These are phyloP conservation scores for Thymallus thymallus DNA, from an alignment of 2,113 vertebrate genomes.

Conservation along the genomic window DNA sequence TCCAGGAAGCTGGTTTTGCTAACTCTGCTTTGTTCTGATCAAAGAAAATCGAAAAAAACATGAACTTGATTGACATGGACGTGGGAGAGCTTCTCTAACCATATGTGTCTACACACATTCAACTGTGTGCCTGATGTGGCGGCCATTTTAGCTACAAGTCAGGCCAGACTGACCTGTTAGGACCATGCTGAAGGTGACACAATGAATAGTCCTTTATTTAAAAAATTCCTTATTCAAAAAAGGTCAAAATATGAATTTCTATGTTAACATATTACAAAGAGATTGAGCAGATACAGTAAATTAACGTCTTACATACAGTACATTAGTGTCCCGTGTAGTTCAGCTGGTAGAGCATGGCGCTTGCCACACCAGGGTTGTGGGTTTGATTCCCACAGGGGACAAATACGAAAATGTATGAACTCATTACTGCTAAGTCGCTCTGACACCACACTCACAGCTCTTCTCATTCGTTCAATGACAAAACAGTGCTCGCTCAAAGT, in stretches of 20 bases:
- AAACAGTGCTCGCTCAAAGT: not conserved
- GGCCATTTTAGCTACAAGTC: not conserved
- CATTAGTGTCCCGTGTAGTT: not conserved
- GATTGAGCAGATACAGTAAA: not conserved
- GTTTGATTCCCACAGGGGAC: no score
- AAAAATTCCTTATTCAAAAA: not conserved
- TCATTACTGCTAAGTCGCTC: no score
- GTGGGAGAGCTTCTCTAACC: not conserved
- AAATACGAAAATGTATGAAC: no score
- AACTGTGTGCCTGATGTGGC: constrained; percentile 8
- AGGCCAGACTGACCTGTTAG: not conserved
- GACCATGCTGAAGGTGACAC: not conserved
- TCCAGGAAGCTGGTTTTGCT: constrained; percentile 24
- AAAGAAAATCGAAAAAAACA: constrained; percentile 24
- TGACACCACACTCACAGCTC: not conserved
- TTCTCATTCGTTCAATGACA: not conserved
- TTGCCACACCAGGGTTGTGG: no score
- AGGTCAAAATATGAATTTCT: not conserved
- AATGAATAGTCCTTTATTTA: not conserved
- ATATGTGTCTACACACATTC: not conserved
- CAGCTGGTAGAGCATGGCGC: no score
- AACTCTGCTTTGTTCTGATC: constrained; percentile 19
- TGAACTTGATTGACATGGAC: not conserved
- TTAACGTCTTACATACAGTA: not conserved
- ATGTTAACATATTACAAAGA: not conserved